These are phyloP conservation scores for Anarhynchus alexandrinus DNA, from an alignment of 2,113 vertebrate species.

Conservation along the genomic window DNA sequence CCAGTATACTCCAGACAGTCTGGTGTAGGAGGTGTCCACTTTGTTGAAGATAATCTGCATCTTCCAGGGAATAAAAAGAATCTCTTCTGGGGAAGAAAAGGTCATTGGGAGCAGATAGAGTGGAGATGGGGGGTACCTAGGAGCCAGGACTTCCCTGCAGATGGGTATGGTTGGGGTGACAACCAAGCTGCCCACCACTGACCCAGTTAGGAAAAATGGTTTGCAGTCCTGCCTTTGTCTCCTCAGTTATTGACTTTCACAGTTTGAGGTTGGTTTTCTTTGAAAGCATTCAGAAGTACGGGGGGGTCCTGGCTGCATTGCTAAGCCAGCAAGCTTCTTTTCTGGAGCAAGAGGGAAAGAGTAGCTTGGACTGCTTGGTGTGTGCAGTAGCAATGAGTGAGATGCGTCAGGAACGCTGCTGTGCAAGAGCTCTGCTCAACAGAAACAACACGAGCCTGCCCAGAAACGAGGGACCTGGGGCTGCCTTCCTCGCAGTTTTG, in stretches of 20 bases:
- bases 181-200: background rate
- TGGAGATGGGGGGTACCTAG: background rate
- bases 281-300: background rate
- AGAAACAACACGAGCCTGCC: background rate
- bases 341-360: background rate
- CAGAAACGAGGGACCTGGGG: background rate
- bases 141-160: background rate
- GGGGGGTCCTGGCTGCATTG: background rate
- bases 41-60: background rate
- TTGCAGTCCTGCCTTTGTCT: background rate
- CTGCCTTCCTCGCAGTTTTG: background rate
- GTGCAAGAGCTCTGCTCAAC: background rate
- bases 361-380: background rate
- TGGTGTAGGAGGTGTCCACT: background rate
- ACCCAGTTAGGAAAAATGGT: background rate
- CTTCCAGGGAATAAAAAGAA: background rate
- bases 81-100: background rate
- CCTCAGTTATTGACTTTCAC: background rate
- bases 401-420: background rate
- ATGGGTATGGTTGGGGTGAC: background rate
- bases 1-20: background rate
- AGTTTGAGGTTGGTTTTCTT: background rate
- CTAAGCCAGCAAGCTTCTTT: background rate
- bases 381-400: background rate
- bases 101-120: background rate